These are phyloP conservation scores for Cantharis nigra DNA, from an alignment of 2,888 invertebrate genomes.

Conservation along the genomic window DNA sequence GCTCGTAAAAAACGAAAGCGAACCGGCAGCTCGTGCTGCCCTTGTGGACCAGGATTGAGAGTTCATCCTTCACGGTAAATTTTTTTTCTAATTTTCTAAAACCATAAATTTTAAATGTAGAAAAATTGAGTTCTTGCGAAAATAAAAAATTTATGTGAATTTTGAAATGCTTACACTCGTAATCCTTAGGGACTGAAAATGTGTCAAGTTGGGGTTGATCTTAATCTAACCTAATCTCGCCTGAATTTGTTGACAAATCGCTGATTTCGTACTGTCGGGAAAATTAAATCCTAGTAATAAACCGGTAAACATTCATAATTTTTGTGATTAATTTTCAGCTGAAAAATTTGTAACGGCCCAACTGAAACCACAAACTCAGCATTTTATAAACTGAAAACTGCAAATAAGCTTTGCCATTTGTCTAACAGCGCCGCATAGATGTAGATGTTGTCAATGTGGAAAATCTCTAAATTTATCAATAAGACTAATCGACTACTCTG, in stretches of 20 bases:
- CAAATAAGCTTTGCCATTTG: no score
- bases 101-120: background rate
- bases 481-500: no score
- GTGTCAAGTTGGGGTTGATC: background rate
- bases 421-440: no score
- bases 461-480: no score
- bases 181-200: background rate
- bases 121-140: background rate
- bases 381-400: no score
- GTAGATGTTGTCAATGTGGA: no score
- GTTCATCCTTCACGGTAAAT: conserved; percentile 59
- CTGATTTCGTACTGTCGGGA: background rate
- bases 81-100: background rate
- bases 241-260: background rate
- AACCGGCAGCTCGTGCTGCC: conserved; percentile 64
- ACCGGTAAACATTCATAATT: no score
- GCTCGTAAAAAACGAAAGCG: conserved; percentile 73
- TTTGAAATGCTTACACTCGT: background rate
- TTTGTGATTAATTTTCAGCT: no score
- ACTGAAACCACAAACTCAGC: no score
- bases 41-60: conserved; percentile 63
- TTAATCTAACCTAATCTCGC: background rate
- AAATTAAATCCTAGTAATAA: background rate
- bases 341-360: no score
- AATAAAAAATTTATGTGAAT: background rate